These are phyloP conservation scores for Cephalopholis sonnerati DNA, from an alignment of 2,113 vertebrate species.

Conservation along the genomic window DNA sequence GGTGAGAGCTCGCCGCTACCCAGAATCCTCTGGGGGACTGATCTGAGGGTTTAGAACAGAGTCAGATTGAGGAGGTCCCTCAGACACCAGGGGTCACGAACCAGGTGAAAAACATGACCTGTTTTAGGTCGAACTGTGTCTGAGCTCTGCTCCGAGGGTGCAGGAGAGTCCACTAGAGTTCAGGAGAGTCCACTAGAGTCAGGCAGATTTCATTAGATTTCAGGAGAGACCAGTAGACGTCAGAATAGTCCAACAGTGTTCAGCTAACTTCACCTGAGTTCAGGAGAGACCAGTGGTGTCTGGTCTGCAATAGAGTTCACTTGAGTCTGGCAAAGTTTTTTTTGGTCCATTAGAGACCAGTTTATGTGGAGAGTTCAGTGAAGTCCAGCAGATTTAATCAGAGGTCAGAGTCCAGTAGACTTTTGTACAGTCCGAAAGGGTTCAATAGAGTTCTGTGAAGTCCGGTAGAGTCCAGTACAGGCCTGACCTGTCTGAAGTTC, in stretches of 20 bases:
- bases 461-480: too few relatives aligned
- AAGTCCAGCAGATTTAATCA: neutral
- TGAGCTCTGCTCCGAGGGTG: too few relatives aligned
- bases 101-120: too few relatives aligned
- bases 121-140: too few relatives aligned
- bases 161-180: neutral
- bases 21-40: neutral
- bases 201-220: rapidly evolving
- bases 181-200: neutral
- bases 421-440: too few relatives aligned
- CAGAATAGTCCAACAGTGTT: neutral
- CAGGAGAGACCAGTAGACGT: neutral
- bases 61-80: too few relatives aligned
- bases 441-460: neutral
- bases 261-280: neutral
- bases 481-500: too few relatives aligned
- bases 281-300: neutral
- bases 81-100: too few relatives aligned
- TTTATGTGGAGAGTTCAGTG: neutral
- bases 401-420: neutral
- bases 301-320: neutral
- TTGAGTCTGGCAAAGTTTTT: neutral
- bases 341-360: neutral
- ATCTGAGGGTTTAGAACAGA: neutral
- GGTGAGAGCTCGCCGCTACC: constrained; percentile 81